Conservation (phyloP, 2,113 vertebrate species). For the Coptodon rendalli region DNA sequence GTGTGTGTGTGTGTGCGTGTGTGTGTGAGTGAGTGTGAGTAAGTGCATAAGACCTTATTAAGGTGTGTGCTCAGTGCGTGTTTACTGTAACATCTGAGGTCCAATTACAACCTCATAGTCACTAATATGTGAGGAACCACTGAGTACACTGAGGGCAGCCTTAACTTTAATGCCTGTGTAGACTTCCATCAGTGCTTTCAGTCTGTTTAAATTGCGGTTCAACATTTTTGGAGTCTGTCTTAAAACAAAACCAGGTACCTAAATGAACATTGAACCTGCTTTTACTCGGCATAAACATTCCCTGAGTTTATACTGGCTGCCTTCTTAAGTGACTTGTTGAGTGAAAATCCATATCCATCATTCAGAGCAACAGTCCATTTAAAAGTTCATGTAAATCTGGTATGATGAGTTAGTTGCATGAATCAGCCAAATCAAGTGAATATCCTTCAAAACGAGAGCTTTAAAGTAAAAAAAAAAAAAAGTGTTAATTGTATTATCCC, state of each 20-base stretch:
- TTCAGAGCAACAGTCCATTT: background rate
- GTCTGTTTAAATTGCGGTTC: background rate
- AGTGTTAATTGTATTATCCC: background rate
- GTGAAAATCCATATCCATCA: background rate
- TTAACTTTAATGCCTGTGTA: background rate
- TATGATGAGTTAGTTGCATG: background rate
- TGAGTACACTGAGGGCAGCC: background rate
- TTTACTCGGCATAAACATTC: background rate
- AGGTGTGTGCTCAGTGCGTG: background rate
- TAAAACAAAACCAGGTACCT: background rate
- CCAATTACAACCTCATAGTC: constrained; percentile 19
- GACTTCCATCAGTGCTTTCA: background rate
- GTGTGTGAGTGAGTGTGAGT: background rate
- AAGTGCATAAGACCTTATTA: background rate
- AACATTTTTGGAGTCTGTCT: background rate
- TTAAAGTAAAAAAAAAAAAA: background rate
- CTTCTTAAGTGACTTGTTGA: background rate
- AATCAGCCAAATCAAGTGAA: background rate
- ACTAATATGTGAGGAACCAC: background rate
- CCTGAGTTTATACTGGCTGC: background rate
- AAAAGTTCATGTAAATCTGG: background rate
- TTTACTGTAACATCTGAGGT: constrained; percentile 23
- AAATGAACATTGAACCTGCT: background rate
- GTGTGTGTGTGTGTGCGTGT: background rate
- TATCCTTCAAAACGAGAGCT: background rate